These are phyloP conservation scores for Anoplius nigerrimus DNA, from an alignment of 2,888 invertebrate genomes.

Conservation along the genomic window DNA sequence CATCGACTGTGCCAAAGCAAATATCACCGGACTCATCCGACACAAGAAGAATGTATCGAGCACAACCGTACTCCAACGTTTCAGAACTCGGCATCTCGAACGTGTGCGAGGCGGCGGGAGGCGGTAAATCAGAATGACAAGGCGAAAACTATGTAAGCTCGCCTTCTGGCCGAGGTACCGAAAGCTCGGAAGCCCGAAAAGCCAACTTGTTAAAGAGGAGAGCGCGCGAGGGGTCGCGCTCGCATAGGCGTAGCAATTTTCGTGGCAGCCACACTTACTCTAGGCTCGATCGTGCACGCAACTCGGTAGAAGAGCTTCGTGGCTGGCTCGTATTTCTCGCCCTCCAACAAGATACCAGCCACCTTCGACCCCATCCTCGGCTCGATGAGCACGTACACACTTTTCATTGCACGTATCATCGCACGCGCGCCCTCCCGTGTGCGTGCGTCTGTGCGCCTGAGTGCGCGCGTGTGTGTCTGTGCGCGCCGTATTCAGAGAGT, in stretches of 20 bases:
- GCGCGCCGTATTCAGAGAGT: no score
- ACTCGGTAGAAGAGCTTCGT: slow-evolving; percentile 52
- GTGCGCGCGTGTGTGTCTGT: not conserved
- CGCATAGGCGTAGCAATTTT: slow-evolving; percentile 52
- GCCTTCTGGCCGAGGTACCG: slow-evolving; percentile 3
- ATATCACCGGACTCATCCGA: not conserved
- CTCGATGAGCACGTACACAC: slow-evolving; percentile 20
- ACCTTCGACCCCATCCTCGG: slow-evolving; percentile 57
- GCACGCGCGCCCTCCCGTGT: not conserved
- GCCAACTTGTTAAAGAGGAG: slow-evolving; percentile 62
- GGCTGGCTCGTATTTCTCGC: slow-evolving; percentile 61
- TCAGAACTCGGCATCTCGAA: no score
- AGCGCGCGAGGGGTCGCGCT: slow-evolving; percentile 52
- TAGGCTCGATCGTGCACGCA: slow-evolving; percentile 57
- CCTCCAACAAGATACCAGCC: slow-evolving; percentile 64
- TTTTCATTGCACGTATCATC: slow-evolving; percentile 1
- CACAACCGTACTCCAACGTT: not conserved
- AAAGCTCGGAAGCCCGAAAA: slow-evolving; percentile 39
- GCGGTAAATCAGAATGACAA: no score
- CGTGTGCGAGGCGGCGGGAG: no score
- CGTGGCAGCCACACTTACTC: slow-evolving; percentile 12
- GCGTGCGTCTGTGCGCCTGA: not conserved
- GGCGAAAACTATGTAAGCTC: no score
- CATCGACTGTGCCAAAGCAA: not conserved
- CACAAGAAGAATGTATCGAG: no score